A percentile compares a stretch with the other conserved stretches of the same genome.
Evolutionary conservation across 92 coral and sea anemone genomes (phyloP).

Genomic region (Plumapathes pennacea): DNA sequence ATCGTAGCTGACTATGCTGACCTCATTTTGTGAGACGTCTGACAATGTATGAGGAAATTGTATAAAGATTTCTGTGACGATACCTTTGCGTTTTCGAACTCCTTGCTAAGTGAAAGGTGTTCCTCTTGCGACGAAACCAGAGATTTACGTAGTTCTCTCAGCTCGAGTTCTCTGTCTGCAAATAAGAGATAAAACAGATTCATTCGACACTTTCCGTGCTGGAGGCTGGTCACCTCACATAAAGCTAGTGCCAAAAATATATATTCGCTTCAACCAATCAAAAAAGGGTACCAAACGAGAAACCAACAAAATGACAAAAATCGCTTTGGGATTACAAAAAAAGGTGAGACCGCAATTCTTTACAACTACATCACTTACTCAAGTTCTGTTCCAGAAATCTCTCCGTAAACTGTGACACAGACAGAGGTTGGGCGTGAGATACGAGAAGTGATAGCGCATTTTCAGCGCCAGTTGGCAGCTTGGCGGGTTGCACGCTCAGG

Average conservation of each 20-base stretch:
- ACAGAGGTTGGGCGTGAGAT: too few relatives aligned
- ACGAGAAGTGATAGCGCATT: conserved; percentile 1
- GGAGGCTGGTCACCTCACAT: too few relatives aligned
- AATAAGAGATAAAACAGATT: background rate
- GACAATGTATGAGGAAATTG: too few relatives aligned
- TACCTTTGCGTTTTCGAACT: conserved; percentile 83
- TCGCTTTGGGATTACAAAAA: background rate
- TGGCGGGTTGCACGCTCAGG: background rate
- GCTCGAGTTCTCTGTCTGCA: conserved; percentile 86
- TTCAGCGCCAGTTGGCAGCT: conserved; percentile 10
- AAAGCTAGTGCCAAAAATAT: background rate
- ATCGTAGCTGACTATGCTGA: too few relatives aligned
- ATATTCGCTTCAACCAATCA: background rate
- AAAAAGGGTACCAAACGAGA: background rate
- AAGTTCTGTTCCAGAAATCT: conserved; percentile 78
- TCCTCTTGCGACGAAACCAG: conserved; percentile 70
- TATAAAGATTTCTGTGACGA: too few relatives aligned
- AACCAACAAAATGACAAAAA: background rate
- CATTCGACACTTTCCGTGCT: background rate
- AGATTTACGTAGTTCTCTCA: conserved; percentile 75
- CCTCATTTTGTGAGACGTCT: too few relatives aligned
- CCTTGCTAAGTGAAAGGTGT: conserved; percentile 63
- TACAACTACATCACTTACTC: conserved; percentile 68
- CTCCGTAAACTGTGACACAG: conserved; percentile 78
- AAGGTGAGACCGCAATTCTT: too few relatives aligned